Percentiles rank a stretch among this genome's conserved stretches.
These are phyloP conservation scores for Drosophila ercepeae DNA, from an alignment of 1,140 invertebrate genomes.

Conservation along the genomic window DNA sequence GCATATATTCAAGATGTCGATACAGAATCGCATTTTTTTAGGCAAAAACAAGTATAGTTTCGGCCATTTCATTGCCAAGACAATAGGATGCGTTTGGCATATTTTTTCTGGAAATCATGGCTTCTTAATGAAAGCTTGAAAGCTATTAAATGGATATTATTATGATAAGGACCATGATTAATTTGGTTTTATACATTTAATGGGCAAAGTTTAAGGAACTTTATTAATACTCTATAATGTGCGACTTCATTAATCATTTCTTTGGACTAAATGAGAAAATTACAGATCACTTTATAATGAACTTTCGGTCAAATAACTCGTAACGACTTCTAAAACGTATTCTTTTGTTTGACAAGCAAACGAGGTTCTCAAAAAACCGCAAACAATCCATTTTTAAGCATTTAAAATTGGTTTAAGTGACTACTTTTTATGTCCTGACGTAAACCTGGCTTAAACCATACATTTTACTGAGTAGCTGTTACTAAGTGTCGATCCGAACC, in stretches of 20 bases:
- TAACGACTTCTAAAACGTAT: neutral
- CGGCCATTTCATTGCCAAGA: neutral
- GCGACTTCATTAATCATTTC: neutral
- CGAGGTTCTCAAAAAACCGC: neutral
- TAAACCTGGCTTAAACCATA: neutral
- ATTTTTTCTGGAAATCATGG: neutral
- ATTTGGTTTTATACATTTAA: neutral
- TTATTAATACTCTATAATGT: neutral
- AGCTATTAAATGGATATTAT: neutral
- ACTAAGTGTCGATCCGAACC: neutral
- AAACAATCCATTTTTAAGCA: neutral
- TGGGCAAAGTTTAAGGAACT: neutral
- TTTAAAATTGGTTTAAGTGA: neutral
- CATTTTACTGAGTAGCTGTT: too few relatives aligned
- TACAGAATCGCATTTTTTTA: neutral
- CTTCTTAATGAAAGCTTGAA: neutral
- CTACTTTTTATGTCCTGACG: neutral
- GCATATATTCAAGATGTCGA: conserved; percentile 11
- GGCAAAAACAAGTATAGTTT: neutral
- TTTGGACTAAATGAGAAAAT: neutral
- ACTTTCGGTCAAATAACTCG: neutral
- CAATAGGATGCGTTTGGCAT: neutral
- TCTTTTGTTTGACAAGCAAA: neutral
- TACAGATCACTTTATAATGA: neutral
- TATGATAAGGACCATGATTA: neutral